Percentiles rank a stretch among this genome's conserved stretches.
These are phyloP conservation scores for Dryococelus australis DNA, from an alignment of 2,888 invertebrate genomes.

Conservation along the genomic window DNA sequence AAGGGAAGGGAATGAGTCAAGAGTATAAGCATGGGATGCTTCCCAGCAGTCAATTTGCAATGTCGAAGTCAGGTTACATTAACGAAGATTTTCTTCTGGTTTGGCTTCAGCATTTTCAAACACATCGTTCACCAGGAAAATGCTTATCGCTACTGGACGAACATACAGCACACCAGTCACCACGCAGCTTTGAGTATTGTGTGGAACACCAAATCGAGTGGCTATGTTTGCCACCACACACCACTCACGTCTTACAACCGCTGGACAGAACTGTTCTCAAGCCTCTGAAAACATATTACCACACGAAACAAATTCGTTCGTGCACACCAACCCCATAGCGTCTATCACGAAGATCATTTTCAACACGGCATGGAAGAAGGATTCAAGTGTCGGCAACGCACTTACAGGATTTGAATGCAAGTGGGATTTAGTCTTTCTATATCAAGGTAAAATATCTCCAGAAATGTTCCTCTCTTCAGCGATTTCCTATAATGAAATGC, in stretches of 20 bases:
- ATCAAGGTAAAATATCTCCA: not conserved
- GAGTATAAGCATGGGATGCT: not conserved
- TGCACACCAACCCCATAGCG: not conserved
- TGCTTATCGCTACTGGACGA: not conserved
- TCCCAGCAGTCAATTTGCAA: not conserved
- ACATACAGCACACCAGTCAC: not conserved
- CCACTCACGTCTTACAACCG: constrained; percentile 50
- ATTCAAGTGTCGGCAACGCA: not conserved
- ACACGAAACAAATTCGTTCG: not conserved
- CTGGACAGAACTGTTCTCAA: constrained; percentile 51
- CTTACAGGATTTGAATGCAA: not conserved
- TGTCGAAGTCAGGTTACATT: constrained; percentile 1
- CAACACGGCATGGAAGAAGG: not conserved
- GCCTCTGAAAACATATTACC: constrained; percentile 46
- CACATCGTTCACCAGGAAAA: not conserved
- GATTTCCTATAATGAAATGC: not conserved
- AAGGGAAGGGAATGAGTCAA: not conserved
- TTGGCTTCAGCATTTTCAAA: not conserved
- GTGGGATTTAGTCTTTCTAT: not conserved
- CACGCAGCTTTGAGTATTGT: not conserved
- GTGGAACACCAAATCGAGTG: constrained; percentile 47
- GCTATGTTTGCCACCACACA: constrained; percentile 51
- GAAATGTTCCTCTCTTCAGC: not conserved
- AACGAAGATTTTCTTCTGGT: not conserved
- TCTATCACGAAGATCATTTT: not conserved